Base-by-base conservation (phyloP, 2,113 vertebrate species). In the Poicephalus gulielmi region DNA sequence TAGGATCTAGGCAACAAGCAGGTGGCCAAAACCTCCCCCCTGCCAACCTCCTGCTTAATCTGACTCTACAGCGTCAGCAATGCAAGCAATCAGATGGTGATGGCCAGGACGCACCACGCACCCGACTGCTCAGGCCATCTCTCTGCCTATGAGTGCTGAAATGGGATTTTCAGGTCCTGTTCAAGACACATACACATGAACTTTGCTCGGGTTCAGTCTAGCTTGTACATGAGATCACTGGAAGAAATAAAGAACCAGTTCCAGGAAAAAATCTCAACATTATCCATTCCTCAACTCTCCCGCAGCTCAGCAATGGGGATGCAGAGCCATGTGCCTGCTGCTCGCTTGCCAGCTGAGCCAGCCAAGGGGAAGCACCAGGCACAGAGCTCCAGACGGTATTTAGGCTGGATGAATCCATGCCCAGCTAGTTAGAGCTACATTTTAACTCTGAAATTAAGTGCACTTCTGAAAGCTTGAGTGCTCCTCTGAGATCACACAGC, bases 381-480 rank as follows among this genome's bases (percentile, higher is more conserved):
- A 89, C 69, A 44, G 69, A 86, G 85, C 68, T 69, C 68, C 85
- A 94, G 82, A 35, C 60, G 1, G 80, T 76, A n/a, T 59, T 95
- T 41, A 94, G 83, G 59, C 60, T 63, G 92, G 39, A 93, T 81
- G 88, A 96, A 96, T 84, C 69, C 10, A 4, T 85, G 96, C 92
- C 95, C 94, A 92, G 90, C 63, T 91, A 81, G 74, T 92, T 67
- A 95, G 60, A 81, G 80, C 83, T 94, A 86, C 78, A 41, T 92
- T 86, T 93, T 90, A 92, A 66, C 88, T 95, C 80, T 5, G 39
- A 93, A 95, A 96, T 94, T 92, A 97, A 95, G 88, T 73, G 88
- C 86, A 68, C 77, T 95, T 96, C 80, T 88, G 94, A 92, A 92
- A 91, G 83, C 70, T 63, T 57, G 69, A 95, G 91, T 35, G 66